Conservation (phyloP, 2,888 invertebrate species). For the Nomada lathburiana region DNA sequence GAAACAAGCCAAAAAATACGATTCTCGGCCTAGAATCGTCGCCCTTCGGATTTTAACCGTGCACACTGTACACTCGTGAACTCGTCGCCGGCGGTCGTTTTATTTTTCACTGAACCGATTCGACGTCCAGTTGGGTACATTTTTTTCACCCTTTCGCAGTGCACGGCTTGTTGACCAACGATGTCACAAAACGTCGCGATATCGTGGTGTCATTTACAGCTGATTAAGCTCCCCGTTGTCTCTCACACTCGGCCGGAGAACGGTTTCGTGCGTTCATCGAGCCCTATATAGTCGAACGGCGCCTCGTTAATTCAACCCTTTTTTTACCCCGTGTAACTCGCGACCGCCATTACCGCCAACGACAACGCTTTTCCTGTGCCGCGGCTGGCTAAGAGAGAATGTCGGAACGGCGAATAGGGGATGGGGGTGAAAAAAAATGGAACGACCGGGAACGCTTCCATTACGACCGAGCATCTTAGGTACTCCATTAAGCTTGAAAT, state of each 20-base stretch:
- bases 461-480: slow-evolving; percentile 61
- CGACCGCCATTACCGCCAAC: slow-evolving; percentile 1
- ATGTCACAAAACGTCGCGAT: not conserved
- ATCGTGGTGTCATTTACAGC: slow-evolving; percentile 33
- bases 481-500: slow-evolving; percentile 67
- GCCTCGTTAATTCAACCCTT: slow-evolving; percentile 21
- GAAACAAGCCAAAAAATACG: not conserved
- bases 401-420: not conserved
- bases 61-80: not conserved
- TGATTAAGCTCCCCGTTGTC: slow-evolving; percentile 23
- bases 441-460: slow-evolving; percentile 53
- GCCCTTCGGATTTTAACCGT: not conserved
- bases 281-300: slow-evolving; percentile 13
- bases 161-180: not conserved
- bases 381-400: not conserved
- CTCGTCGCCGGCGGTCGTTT: not conserved
- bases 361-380: slow-evolving; percentile 1
- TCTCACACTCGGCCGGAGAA: not conserved
- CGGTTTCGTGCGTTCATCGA: slow-evolving; percentile 19
- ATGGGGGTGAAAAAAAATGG: not conserved
- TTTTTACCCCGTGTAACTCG: slow-evolving; percentile 22
- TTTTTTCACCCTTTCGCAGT: not conserved
- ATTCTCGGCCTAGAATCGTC: not conserved
- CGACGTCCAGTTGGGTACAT: not conserved
- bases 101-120: slow-evolving; percentile 7